A percentile compares a stretch with the other conserved stretches of the same genome.
These are phyloP conservation scores for Pogonognathellus flavescens DNA, from an alignment of 1,140 invertebrate species.

Conservation along the genomic window DNA sequence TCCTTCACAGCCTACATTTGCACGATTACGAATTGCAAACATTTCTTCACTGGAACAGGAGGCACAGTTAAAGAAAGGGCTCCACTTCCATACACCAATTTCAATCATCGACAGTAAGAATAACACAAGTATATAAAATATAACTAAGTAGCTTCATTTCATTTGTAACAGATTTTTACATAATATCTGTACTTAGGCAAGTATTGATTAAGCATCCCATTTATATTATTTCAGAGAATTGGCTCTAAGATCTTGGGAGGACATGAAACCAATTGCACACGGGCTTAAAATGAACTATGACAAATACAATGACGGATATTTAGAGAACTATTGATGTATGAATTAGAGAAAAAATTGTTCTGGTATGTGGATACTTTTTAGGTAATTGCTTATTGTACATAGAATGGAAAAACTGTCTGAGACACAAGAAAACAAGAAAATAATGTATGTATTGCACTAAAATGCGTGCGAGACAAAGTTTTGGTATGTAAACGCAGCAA, in stretches of 20 bases:
- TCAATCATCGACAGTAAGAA: neutral
- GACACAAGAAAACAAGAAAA: too few species aligned
- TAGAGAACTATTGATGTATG: neutral
- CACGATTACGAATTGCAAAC: conserved; percentile 19
- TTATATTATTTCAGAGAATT: neutral
- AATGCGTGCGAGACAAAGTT: too few species aligned
- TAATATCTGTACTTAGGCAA: neutral
- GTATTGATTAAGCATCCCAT: neutral
- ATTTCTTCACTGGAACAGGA: conserved; percentile 17
- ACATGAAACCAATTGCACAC: conserved; percentile 6
- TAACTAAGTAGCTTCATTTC: neutral
- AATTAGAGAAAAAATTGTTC: too few species aligned
- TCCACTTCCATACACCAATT: neutral
- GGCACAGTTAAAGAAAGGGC: neutral
- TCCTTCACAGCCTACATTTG: conserved; percentile 44
- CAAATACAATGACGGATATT: conserved; percentile 8
- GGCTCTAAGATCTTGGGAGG: neutral
- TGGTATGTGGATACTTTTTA: too few species aligned
- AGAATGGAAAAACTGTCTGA: too few species aligned
- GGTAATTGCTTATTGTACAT: too few species aligned
- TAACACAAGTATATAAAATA: neutral
- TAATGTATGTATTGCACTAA: too few species aligned
- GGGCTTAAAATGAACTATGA: conserved; percentile 5
- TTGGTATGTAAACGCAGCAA: too few species aligned
- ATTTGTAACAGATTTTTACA: neutral